Conservation (phyloP, 1,140 invertebrate species). For the Macrotrachela quadricornifera region DNA sequence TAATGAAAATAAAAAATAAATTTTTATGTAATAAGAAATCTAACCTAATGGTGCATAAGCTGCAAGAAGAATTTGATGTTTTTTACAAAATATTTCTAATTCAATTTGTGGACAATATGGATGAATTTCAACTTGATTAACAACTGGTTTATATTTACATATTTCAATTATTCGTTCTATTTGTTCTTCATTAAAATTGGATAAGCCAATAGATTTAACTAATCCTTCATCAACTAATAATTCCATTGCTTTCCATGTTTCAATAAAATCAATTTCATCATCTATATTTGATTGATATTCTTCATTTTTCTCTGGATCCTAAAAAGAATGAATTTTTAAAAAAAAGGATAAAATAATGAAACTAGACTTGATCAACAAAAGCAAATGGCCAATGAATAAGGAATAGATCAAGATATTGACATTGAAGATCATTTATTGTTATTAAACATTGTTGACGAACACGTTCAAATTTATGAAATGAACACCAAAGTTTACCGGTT, state of each 20-base stretch:
- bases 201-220: slow-evolving; percentile 55
- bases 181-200: slow-evolving; percentile 69
- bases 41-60: slow-evolving; percentile 59
- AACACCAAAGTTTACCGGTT: no score
- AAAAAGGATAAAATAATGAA: no score
- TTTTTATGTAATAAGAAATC: no score
- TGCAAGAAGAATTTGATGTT: slow-evolving; percentile 43
- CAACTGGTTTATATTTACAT: slow-evolving; percentile 49
- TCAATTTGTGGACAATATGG: slow-evolving; percentile 56
- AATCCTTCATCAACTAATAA: slow-evolving; percentile 47
- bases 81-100: slow-evolving; percentile 46
- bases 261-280: slow-evolving; percentile 9
- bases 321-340: background rate
- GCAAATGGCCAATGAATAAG: no score
- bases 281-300: background rate
- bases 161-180: slow-evolving; percentile 45
- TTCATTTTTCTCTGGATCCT: background rate
- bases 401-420: no score
- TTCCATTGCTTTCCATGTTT: slow-evolving; percentile 46
- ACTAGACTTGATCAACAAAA: no score
- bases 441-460: no score
- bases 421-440: no score
- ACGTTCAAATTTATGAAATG: no score
- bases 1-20: no score
- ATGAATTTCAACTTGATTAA: slow-evolving; percentile 60